Evolutionary conservation across 2,113 vertebrate genomes (phyloP).

Genomic region (Phodopus roborovskii): DNA sequence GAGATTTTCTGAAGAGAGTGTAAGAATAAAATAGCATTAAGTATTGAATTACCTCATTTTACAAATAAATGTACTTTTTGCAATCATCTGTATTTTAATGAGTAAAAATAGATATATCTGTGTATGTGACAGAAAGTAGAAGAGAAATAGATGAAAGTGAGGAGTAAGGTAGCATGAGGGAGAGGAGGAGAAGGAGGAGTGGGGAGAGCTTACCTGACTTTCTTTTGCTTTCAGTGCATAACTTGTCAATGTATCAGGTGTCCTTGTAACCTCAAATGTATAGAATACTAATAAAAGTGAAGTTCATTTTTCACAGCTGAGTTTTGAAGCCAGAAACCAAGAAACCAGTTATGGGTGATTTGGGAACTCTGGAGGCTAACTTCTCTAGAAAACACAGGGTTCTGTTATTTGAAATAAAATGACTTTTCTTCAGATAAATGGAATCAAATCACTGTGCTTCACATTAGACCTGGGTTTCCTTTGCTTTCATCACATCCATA

Average conservation of each 20-base stretch:
- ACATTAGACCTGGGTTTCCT: slow-evolving; percentile 14
- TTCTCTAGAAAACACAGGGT: slow-evolving; percentile 50
- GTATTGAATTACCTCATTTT: neutral
- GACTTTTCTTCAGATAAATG: slow-evolving; percentile 67
- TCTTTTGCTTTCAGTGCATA: neutral
- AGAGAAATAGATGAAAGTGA: neutral
- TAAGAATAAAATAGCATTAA: neutral
- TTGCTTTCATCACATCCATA: slow-evolving; percentile 66
- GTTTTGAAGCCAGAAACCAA: slow-evolving; percentile 56
- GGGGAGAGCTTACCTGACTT: neutral
- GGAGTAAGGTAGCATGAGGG: neutral
- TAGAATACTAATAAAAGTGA: slow-evolving; percentile 58
- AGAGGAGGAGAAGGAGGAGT: no score
- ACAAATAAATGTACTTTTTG: neutral
- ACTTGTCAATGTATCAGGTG: neutral
- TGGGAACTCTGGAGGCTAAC: slow-evolving; percentile 48
- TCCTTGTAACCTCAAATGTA: slow-evolving; percentile 37
- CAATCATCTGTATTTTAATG: neutral
- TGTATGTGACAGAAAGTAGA: no score
- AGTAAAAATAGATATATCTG: neutral
- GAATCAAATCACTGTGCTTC: slow-evolving; percentile 31
- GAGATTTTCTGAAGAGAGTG: neutral
- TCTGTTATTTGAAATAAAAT: slow-evolving; percentile 71
- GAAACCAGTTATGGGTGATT: neutral
- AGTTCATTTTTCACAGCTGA: slow-evolving; percentile 46